Evolutionary conservation across 2,797 vertebrate genomes (phyloP).

Genomic region (Schizopygopsis malacanthus): DNA sequence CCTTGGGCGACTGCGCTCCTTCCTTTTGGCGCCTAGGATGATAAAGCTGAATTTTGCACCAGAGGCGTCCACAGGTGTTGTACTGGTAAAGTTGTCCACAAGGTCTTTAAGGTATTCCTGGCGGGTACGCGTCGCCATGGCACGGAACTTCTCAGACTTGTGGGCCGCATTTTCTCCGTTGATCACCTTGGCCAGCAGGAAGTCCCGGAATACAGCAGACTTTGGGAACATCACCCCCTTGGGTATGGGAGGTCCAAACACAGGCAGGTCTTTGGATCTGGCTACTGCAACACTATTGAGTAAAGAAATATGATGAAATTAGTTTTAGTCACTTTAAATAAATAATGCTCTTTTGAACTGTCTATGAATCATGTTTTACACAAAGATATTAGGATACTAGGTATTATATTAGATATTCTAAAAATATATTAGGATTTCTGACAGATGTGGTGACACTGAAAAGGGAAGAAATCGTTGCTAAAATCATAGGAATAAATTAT

Average conservation of each 20-base stretch:
- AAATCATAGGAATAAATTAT: background rate
- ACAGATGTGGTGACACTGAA: background rate
- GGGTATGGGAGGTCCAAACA: slow-evolving; percentile 86
- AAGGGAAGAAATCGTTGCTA: background rate
- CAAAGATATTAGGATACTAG: background rate
- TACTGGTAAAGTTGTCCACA: slow-evolving; percentile 84
- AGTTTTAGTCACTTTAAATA: background rate
- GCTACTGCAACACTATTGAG: slow-evolving; percentile 83
- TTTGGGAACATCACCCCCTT: slow-evolving; percentile 88
- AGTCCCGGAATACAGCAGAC: slow-evolving; percentile 88
- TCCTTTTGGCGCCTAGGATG: slow-evolving; percentile 84
- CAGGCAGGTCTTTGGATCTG: slow-evolving; percentile 86
- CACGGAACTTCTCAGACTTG: slow-evolving; percentile 86
- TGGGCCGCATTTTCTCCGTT: slow-evolving; percentile 87
- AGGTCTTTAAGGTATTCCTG: slow-evolving; percentile 88
- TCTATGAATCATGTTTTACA: background rate
- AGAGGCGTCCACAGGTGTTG: slow-evolving; percentile 80
- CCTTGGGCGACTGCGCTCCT: slow-evolving; percentile 82
- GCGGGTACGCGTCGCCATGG: slow-evolving; percentile 85
- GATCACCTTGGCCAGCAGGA: slow-evolving; percentile 88
- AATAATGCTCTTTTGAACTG: background rate
- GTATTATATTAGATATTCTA: background rate
- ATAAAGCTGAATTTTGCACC: slow-evolving; percentile 88
- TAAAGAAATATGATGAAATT: background rate
- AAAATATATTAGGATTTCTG: background rate